Base-by-base conservation (phyloP, 2,888 invertebrate genomes). In the Chrysodeixis includens region DNA sequence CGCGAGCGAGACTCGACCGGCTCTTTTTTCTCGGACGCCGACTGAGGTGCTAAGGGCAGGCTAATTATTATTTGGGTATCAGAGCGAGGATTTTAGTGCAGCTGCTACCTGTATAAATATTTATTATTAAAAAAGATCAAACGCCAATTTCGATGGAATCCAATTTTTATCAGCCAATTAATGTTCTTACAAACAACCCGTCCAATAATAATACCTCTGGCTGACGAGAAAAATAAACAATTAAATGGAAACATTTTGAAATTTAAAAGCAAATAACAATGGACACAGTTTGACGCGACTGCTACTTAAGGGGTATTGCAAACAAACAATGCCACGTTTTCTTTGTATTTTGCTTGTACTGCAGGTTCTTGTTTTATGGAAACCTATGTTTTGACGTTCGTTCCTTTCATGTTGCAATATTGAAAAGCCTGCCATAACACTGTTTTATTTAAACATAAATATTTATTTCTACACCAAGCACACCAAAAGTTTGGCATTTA, bases 81-180 rank as follows among this genome's bases (percentile, higher is more conserved):
- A 85, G 91, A 91, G 88, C 90, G 92, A 89, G 84, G 92, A 91
- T 92, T 92, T 93, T 93, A 93, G 91, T 93, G 91, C 95, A 94
- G 93, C 94, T 94, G 95, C 95, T 94, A 95, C 95, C 94, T 94
- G 94, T 94, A 93, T 93, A 93, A 94, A 94, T 94, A 95, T 95
- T 94, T 94, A 94, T 93, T 93, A 93, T 93, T 92, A 89, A 90
- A 91, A 92, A 91, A 91, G 84, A 92, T 91, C 90, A 90, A 93
- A 92, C 92, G 90, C 89, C 91, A 92, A 92, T 92, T 92, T 92
- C 88, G 89, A 89, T 89, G 91, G 90, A 90, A 91, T 90, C 91
- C 91, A 93, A 93, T 88, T 90, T 89, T 81, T 85, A 84, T 83
- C 85, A 74, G 74, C 83, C 87, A 85, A 86, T 87, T 87, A 86